Evolutionary conservation across 2,113 vertebrate genomes (phyloP).

Genomic region (Sitta europaea): DNA sequence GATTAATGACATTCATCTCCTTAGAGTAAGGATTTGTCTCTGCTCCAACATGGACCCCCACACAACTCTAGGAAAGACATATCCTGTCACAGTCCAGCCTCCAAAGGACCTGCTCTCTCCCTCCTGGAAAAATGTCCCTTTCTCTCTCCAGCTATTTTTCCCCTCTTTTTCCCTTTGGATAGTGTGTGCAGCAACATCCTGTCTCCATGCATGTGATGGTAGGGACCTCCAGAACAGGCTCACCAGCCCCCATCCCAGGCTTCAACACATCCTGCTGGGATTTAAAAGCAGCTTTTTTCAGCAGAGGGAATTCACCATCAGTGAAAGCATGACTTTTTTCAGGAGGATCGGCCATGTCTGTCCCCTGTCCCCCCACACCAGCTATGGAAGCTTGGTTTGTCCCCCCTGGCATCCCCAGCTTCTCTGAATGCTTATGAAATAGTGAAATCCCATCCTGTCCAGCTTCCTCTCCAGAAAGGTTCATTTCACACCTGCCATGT

Average conservation of each 20-base stretch:
- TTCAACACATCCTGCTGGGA: not conserved
- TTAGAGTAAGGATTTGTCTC: not conserved
- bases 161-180: not conserved
- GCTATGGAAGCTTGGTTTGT: not conserved
- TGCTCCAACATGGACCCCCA: not conserved
- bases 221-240: not conserved
- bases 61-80: not conserved
- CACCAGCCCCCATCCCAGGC: not conserved
- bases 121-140: not conserved
- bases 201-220: too few relatives aligned
- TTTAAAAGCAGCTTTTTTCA: not conserved
- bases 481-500: not conserved
- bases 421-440: not conserved
- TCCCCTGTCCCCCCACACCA: not conserved
- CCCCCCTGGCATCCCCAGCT: not conserved
- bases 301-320: not conserved
- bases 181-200: not conserved
- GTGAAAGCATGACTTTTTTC: not conserved
- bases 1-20: not conserved
- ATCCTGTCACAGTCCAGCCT: not conserved
- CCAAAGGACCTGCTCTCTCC: not conserved
- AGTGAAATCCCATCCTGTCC: not conserved
- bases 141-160: not conserved
- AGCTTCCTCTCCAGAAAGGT: not conserved
- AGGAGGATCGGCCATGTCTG: not conserved